Conservation (phyloP, 1,140 invertebrate genomes). For the Conus ventricosus region DNA sequence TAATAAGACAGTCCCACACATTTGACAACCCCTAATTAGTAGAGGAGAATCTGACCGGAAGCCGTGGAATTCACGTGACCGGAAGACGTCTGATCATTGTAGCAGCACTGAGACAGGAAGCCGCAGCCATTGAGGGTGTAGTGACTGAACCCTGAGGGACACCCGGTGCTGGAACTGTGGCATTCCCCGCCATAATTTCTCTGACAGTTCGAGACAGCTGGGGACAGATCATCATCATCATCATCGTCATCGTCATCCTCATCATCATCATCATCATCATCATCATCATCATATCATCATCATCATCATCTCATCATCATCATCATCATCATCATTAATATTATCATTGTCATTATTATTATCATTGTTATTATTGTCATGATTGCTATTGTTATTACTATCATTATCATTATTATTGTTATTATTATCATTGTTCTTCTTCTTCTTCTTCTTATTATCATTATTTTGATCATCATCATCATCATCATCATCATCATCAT, state of each 20-base stretch:
- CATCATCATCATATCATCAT: neutral
- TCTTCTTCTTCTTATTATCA: no score
- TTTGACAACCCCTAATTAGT: no score
- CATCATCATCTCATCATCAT: neutral
- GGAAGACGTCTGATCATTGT: slow-evolving; percentile 6
- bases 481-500: no score
- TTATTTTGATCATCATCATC: no score
- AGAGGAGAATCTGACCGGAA: neutral
- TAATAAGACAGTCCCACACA: no score
- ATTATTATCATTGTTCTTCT: neutral
- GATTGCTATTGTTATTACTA: no score
- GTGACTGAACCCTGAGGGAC: neutral
- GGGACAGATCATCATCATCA: neutral
- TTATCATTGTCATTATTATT: neutral
- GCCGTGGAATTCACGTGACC: neutral
- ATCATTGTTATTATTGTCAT: no score
- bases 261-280: neutral
- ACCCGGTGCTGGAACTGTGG: neutral
- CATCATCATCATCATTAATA: neutral
- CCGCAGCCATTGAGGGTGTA: neutral
- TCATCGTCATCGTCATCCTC: neutral
- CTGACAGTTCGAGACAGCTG: neutral
- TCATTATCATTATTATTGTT: no score
- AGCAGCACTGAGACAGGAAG: slow-evolving; percentile 4
- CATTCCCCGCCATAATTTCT: neutral